Conservation (phyloP, 2,113 vertebrate species). For the Chitala chitala region DNA sequence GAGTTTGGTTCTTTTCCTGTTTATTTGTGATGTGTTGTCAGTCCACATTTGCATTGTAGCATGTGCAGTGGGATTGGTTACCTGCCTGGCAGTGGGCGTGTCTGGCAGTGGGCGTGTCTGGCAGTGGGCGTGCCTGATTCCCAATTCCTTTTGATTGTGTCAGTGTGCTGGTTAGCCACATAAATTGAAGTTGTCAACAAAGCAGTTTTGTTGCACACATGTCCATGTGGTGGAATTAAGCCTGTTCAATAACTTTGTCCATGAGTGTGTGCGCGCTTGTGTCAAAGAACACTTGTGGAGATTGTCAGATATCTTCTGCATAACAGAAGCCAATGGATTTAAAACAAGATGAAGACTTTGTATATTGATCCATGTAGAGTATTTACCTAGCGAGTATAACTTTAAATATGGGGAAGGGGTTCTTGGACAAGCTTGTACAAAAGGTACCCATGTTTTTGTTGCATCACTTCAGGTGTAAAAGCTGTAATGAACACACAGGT, state of each 20-base stretch:
- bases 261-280: too few species aligned
- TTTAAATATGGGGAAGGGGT: too few species aligned
- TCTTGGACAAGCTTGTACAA: not conserved
- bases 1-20: not conserved
- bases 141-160: not conserved
- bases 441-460: not conserved
- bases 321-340: too few species aligned
- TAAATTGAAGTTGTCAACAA: constrained; percentile 11
- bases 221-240: constrained; percentile 1
- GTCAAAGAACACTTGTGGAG: too few species aligned
- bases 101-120: not conserved
- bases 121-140: not conserved
- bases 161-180: not conserved
- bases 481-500: not conserved
- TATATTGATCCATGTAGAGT: too few species aligned
- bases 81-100: not conserved
- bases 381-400: too few species aligned
- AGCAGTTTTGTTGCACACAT: not conserved
- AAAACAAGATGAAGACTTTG: too few species aligned
- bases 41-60: not conserved
- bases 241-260: not conserved
- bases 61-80: not conserved
- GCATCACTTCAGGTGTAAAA: not conserved
- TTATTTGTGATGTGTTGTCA: constrained; percentile 8
- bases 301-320: too few species aligned